Base-by-base conservation (phyloP, 2,113 vertebrate genomes). In the Syngnathus typhle region DNA sequence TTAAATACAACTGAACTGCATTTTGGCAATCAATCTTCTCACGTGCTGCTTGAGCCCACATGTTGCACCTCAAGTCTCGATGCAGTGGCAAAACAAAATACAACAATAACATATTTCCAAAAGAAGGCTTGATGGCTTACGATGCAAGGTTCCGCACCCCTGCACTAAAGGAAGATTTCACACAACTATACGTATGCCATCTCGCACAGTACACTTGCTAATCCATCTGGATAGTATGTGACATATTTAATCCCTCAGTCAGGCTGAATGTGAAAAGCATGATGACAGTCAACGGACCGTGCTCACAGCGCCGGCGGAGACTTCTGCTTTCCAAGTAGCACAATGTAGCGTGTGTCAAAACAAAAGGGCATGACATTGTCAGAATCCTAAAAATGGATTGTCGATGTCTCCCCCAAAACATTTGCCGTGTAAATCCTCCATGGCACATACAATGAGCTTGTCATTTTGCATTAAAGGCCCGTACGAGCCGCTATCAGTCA, bases 371-470 rank as follows among this genome's bases (percentile, higher is more conserved):
- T 66, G 79, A 73, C 82, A 80, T 80, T 81, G 82, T 81, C 71
- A 70, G 64, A 71, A 71, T 78, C 78, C 77, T 78, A 80, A 81
- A 84, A 86, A 85, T 84, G 78, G 81, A 84, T 70, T 68, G 7
- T 19, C 21, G 8, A 52, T n/a, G 36, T 51, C 77, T 69, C 46
- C 78, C 73, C 58, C 66, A 46, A 64, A 84, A 77, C 79, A 71
- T 70, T 47, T 67, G 65, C 69, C 56, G 72, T 68, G 67, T 8
- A 79, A 76, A 80, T 75, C 64, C 69, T 77, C 2, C 65, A 60
- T 74, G 11, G 37, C 67, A 39, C 74, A 71, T 69, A 82, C 75
- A 87, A 82, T 59, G 52, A 81, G 68, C 71, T 74, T 87, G 83
- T 83, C 82, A 86, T 75, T 82, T 81, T 74, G 73, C 69, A 73